A percentile compares a stretch with the other conserved stretches of the same genome.
These are phyloP conservation scores for Oriolus oriolus DNA, from an alignment of 2,113 vertebrate species.

Conservation along the genomic window DNA sequence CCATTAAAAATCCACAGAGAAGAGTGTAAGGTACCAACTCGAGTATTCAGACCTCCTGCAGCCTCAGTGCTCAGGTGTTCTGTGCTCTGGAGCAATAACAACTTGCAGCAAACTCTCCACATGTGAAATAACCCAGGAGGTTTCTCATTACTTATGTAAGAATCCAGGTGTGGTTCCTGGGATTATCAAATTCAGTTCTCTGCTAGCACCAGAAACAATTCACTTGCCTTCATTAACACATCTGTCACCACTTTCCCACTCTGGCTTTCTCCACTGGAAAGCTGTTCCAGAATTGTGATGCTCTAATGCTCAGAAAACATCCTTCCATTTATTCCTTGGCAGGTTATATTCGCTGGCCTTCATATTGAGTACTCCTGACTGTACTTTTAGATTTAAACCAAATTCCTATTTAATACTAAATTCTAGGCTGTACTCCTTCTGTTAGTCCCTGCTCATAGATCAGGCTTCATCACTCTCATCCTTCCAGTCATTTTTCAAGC, in stretches of 20 bases:
- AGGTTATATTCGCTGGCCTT: background rate
- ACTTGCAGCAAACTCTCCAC: background rate
- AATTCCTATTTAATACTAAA: background rate
- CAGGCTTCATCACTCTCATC: background rate
- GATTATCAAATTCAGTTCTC: background rate
- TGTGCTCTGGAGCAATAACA: background rate
- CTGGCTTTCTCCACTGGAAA: background rate
- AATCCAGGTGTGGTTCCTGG: background rate
- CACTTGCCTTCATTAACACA: background rate
- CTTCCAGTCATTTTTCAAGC: background rate
- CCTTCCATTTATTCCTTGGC: background rate
- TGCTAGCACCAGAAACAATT: background rate
- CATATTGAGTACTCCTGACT: background rate
- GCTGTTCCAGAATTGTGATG: background rate
- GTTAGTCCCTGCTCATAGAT: background rate
- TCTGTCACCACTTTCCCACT: background rate
- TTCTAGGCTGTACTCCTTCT: background rate
- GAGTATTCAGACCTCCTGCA: background rate
- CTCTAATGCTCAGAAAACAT: background rate
- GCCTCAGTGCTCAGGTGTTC: background rate
- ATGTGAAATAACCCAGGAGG: background rate
- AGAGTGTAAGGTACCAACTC: background rate
- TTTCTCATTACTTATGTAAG: background rate
- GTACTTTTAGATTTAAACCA: background rate
- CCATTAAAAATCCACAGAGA: background rate